Percentiles rank a stretch among this genome's conserved stretches.
Evolutionary conservation across 2,797 vertebrate species (phyloP).

Genomic region (Tympanoctomys barrerae): DNA sequence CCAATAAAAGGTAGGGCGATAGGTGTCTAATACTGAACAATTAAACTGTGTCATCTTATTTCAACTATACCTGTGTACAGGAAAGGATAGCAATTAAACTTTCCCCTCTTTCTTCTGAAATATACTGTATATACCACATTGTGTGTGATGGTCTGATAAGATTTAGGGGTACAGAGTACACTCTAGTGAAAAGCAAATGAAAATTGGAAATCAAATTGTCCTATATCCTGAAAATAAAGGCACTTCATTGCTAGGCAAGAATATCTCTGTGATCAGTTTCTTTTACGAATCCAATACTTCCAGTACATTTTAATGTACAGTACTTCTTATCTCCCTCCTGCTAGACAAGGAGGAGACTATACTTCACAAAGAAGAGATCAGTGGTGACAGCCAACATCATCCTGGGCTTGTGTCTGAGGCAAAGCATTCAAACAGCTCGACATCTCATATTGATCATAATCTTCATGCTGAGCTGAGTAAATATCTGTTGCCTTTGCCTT

Average conservation of each 20-base stretch:
- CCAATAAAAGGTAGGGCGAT: background rate
- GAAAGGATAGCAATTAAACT: background rate
- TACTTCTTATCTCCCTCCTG: background rate
- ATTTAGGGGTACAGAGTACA: background rate
- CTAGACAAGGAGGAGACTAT: background rate
- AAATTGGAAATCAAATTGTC: background rate
- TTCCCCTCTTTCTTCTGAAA: background rate
- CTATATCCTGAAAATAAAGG: slow-evolving; percentile 49
- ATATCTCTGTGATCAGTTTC: background rate
- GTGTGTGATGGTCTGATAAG: background rate
- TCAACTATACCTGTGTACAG: background rate
- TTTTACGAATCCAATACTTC: background rate
- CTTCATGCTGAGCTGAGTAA: background rate
- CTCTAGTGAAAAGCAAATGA: background rate
- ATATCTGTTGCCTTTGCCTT: background rate
- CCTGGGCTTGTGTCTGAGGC: background rate
- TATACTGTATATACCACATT: background rate
- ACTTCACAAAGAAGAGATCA: background rate
- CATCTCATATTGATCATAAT: background rate
- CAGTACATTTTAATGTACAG: background rate
- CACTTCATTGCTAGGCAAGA: slow-evolving; percentile 38
- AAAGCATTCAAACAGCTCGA: background rate
- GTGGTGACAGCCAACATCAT: background rate
- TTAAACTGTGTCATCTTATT: background rate
- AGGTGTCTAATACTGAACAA: background rate